phyloP scores from a whole-genome alignment of 1,140 invertebrate species.

The Holotrichia oblita region DNA sequence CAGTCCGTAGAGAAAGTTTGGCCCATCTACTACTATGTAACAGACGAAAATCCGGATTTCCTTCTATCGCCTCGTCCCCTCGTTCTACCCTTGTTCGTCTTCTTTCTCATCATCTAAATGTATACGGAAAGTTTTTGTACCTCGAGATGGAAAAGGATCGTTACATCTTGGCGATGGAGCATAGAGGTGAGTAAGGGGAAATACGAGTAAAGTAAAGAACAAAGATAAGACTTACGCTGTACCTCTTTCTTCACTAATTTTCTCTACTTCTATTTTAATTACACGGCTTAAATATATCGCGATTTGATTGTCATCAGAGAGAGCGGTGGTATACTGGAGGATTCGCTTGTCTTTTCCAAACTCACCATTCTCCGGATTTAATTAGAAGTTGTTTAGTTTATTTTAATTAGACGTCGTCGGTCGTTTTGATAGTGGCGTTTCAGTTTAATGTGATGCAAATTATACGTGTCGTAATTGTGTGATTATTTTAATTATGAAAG shows the following conservation, averaged over 20 bases:
- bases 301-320: constrained; percentile 30
- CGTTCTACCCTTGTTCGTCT: background rate
- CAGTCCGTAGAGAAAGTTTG: background rate
- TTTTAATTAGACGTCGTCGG: constrained; percentile 11
- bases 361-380: background rate
- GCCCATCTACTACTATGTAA: background rate
- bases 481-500: background rate
- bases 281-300: constrained; percentile 21
- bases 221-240: background rate
- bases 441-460: constrained; percentile 6
- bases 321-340: background rate
- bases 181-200: background rate
- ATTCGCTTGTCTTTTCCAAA: constrained; percentile 5
- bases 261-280: constrained; percentile 6
- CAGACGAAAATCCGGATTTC: background rate
- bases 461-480: constrained; percentile 9
- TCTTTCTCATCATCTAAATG: background rate
- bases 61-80: background rate
- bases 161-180: background rate
- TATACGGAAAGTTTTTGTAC: background rate
- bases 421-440: constrained; percentile 14
- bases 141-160: background rate
- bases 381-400: constrained; percentile 31
- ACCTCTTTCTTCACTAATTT: constrained; percentile 8
- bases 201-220: background rate